Base-by-base conservation (phyloP, 2,888 invertebrate species). In the Lycophotia porphyrea region DNA sequence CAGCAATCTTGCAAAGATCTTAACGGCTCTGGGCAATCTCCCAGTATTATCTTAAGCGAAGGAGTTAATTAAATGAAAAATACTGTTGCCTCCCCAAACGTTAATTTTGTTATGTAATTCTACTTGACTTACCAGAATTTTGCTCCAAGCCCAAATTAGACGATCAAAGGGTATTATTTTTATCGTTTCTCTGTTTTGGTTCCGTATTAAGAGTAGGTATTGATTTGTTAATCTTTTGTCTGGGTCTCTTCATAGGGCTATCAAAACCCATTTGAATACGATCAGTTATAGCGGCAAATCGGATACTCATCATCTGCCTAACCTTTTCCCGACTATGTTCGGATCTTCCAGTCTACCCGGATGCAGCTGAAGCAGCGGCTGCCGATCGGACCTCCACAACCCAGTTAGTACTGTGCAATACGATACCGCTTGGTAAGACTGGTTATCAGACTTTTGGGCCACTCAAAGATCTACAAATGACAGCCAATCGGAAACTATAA, bases 1-100 rank as follows among this genome's bases (percentile, higher is more conserved):
- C 18, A 15, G 9, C 27, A 52, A 79, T 79, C 44, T 71, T 44
- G n/a, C 61, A 42, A 27, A 11, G 27, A 44, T 70, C 52, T 55
- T 80, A 39, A 64, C n/a, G 15, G 11, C 47, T 42, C 52, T 44
- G 47, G 11, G 36, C 49, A 64, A 77, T 77, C 67, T 77, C 60
- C 8, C 31, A 49, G 67, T 64, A 68, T 71, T 49, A 67, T 71
- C 67, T 76, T 52, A 71, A 71, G 24, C 36, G 49, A 63, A 70
- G 34, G 42, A 75, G 58, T 72, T 70, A 75, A 80, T 80, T 80
- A 63, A 84, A 84, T 80, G 36, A 63, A 81, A 79, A 64, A 71
- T 63, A 80, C 27, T 52, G 39, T 71, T 42, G 24, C 71, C 49
- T 70, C 60, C 34, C 13, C 34, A 63, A 68, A 66, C 39, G n/a